A percentile compares a stretch with the other conserved stretches of the same genome.
Conservation (phyloP, 2,888 invertebrate genomes). For the Tetramorium bicarinatum region DNA sequence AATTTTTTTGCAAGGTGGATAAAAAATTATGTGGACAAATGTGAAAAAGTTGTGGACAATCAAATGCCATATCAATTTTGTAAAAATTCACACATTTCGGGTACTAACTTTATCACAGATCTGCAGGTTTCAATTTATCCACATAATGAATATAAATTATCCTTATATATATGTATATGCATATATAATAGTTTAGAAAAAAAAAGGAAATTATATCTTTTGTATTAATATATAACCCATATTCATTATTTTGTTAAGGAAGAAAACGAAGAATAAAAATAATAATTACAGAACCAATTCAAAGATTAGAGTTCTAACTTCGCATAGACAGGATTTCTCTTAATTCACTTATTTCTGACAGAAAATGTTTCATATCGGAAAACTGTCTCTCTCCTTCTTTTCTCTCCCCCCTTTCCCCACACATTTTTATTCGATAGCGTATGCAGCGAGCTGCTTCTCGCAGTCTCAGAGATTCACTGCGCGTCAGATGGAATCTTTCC, state of each 20-base stretch:
- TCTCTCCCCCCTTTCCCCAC: background rate
- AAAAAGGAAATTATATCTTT: background rate
- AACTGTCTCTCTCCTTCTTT: conserved; percentile 18
- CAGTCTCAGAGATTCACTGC: conserved; percentile 43
- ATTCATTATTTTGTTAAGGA: background rate
- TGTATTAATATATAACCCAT: background rate
- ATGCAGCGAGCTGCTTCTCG: conserved; percentile 38
- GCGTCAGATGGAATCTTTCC: conserved; percentile 45
- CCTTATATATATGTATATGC: too few species aligned
- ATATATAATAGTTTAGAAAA: background rate
- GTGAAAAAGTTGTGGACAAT: too few species aligned
- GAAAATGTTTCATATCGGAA: conserved; percentile 53
- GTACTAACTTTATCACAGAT: too few species aligned
- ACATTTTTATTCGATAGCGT: conserved; percentile 45
- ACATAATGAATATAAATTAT: too few species aligned
- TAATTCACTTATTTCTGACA: conserved; percentile 47
- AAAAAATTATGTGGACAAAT: too few species aligned
- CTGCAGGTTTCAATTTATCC: too few species aligned
- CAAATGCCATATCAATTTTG: too few species aligned
- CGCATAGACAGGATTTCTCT: conserved; percentile 21
- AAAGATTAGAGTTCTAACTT: conserved; percentile 12
- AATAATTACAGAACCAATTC: background rate
- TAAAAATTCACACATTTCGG: too few species aligned
- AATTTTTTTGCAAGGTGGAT: too few species aligned
- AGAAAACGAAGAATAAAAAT: background rate